These are phyloP conservation scores for Tachysurus vachellii DNA, from an alignment of 2,113 vertebrate species.

Conservation along the genomic window DNA sequence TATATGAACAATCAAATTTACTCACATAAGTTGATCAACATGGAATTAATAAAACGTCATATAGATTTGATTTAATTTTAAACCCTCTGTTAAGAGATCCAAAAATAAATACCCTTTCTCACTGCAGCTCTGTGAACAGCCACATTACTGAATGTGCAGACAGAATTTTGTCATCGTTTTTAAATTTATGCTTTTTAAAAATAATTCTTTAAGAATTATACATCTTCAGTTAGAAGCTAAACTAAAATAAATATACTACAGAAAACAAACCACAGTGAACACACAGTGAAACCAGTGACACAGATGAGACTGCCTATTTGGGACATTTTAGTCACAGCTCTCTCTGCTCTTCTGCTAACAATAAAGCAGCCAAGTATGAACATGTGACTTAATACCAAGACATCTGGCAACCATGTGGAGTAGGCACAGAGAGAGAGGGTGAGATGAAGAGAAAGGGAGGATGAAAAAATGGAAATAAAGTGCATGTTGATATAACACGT, in stretches of 20 bases:
- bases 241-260: slow-evolving; percentile 2
- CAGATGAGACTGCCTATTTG: neutral
- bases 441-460: slow-evolving; percentile 58
- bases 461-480: slow-evolving; percentile 35
- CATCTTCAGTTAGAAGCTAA: neutral
- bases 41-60: neutral
- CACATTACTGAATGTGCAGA: neutral
- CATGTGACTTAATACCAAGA: slow-evolving; percentile 30
- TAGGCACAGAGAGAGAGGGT: slow-evolving; percentile 44
- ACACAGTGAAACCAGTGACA: neutral
- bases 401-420: slow-evolving; percentile 43
- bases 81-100: neutral
- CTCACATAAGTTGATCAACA: neutral
- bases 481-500: slow-evolving; percentile 40
- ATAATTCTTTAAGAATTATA: neutral
- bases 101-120: neutral
- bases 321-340: slow-evolving; percentile 7
- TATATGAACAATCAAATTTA: neutral
- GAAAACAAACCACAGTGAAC: slow-evolving; percentile 27
- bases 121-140: neutral
- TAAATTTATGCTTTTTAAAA: neutral
- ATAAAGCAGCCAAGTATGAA: slow-evolving; percentile 24
- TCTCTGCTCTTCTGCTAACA: slow-evolving; percentile 16
- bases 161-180: neutral
- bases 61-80: neutral